phyloP scores from a whole-genome alignment of 1,140 invertebrate genomes.

The Leptinotarsa undecemlineata region DNA sequence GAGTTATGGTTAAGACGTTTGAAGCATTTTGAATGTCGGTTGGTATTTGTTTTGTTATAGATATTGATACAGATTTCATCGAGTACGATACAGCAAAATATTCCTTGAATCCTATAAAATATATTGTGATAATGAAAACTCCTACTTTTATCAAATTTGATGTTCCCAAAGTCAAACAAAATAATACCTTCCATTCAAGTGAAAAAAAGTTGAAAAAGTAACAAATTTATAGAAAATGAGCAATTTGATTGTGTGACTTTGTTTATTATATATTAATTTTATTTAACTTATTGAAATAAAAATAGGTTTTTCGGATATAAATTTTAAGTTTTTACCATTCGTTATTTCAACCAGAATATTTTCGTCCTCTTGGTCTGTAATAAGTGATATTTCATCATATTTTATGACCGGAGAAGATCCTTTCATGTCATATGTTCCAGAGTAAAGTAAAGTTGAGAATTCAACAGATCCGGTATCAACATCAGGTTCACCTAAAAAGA shows the following conservation, averaged over 20 bases:
- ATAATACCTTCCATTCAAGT: too few relatives aligned
- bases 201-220: too few relatives aligned
- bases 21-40: not conserved
- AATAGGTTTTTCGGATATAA: too few relatives aligned
- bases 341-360: constrained; percentile 1
- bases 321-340: not conserved
- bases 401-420: not conserved
- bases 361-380: not conserved
- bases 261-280: too few relatives aligned
- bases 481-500: not conserved
- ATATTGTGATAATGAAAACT: not conserved
- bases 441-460: not conserved
- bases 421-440: constrained; percentile 10
- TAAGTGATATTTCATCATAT: not conserved
- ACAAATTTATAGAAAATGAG: too few relatives aligned
- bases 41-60: not conserved
- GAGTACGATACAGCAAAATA: constrained; percentile 4
- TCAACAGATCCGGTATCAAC: not conserved
- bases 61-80: not conserved
- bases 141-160: too few relatives aligned
- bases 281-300: too few relatives aligned
- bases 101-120: constrained; percentile 12
- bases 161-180: too few relatives aligned
- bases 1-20: not conserved
- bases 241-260: too few relatives aligned